Conservation (phyloP, 2,113 vertebrate species). For the Ascaphus truei region DNA sequence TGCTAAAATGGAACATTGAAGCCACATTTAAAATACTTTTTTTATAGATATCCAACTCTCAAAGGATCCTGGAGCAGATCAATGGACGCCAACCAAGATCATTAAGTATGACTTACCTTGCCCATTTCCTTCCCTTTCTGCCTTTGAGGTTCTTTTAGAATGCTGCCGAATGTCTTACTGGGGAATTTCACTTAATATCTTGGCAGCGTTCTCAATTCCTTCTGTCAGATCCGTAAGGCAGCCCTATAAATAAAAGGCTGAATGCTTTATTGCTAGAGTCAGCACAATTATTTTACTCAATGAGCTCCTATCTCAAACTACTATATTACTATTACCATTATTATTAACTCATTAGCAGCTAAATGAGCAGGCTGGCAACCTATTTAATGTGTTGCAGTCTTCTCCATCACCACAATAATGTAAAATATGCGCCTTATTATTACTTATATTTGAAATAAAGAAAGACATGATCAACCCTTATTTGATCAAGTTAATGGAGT, state of each 20-base stretch:
- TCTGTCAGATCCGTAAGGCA: conserved; percentile 59
- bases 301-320: conserved; percentile 44
- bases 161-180: conserved; percentile 52
- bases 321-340: conserved; percentile 19
- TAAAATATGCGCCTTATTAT: too few relatives aligned
- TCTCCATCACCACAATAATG: too few relatives aligned
- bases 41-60: conserved; percentile 37
- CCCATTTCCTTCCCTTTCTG: conserved; percentile 50
- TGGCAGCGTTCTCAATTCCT: conserved; percentile 59
- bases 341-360: conserved; percentile 26
- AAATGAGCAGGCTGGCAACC: neutral
- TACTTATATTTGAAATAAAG: too few relatives aligned
- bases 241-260: conserved; percentile 60
- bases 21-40: conserved; percentile 43
- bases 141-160: conserved; percentile 53
- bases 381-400: too few relatives aligned
- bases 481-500: too few relatives aligned
- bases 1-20: conserved; percentile 31
- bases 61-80: conserved; percentile 46
- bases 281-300: conserved; percentile 48
- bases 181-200: conserved; percentile 65
- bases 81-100: conserved; percentile 38
- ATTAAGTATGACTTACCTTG: conserved; percentile 57
- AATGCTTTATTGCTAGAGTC: conserved; percentile 53
- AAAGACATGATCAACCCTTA: too few relatives aligned